Evolutionary conservation across 2,113 vertebrate genomes (phyloP).

Genomic region (Takifugu bimaculatus): DNA sequence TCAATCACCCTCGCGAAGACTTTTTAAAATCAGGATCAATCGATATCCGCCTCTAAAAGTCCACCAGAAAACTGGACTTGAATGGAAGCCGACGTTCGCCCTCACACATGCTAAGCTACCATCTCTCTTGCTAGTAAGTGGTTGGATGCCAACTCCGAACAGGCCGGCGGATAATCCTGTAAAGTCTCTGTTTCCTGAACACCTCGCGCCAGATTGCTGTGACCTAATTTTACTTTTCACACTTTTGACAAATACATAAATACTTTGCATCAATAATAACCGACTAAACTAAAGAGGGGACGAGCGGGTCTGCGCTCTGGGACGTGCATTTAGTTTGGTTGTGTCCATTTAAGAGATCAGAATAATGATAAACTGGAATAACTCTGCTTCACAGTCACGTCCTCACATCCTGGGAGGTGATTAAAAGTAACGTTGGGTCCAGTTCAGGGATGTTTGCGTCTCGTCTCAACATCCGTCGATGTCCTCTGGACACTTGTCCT

Average conservation of each 20-base stretch:
- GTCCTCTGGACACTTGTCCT: no score
- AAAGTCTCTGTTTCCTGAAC: conserved; percentile 47
- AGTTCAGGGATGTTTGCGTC: no score
- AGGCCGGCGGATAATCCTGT: conserved; percentile 46
- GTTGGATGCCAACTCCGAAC: conserved; percentile 60
- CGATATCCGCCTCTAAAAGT: conserved; percentile 56
- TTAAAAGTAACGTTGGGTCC: no score
- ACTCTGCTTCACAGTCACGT: no score
- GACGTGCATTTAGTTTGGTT: no score
- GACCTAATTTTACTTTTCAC: conserved; percentile 51
- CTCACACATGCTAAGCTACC: conserved; percentile 33
- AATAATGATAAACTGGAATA: no score
- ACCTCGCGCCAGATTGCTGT: conserved; percentile 44
- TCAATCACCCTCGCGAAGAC: conserved; percentile 58
- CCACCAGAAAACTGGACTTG: conserved; percentile 52
- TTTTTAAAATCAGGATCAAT: conserved; percentile 56
- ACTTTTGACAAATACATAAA: conserved; percentile 23
- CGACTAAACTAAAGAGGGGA: conserved; percentile 10
- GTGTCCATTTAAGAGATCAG: no score
- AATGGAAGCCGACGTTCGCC: conserved; percentile 49
- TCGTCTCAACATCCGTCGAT: no score
- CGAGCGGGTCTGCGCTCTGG: no score
- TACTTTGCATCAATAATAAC: no score
- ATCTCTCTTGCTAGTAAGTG: conserved; percentile 47
- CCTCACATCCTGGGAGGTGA: no score